Conservation (phyloP, 2,113 vertebrate genomes). For the Myiagra hebetior region DNA sequence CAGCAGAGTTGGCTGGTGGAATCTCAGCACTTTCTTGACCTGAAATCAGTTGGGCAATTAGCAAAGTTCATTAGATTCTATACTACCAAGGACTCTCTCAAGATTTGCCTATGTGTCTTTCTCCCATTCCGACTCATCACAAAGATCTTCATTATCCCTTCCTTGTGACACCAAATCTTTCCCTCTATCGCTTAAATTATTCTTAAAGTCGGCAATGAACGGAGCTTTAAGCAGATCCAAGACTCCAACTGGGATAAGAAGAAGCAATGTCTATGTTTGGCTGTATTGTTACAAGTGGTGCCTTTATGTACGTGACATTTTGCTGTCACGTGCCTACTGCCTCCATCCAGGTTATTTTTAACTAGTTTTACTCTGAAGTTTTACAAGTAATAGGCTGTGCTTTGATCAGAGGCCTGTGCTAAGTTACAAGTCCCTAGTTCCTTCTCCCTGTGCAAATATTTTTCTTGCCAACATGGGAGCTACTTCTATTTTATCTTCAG, state of each 20-base stretch:
- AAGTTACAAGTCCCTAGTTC: slow-evolving; percentile 8
- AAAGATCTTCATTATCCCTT: background rate
- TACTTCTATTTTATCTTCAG: background rate
- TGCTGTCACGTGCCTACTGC: background rate
- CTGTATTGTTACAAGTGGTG: background rate
- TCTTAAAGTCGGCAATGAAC: background rate
- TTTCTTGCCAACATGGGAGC: slow-evolving; percentile 24
- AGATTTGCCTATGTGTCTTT: background rate
- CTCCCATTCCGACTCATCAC: background rate
- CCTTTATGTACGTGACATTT: background rate
- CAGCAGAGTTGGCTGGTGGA: background rate
- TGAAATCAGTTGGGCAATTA: background rate
- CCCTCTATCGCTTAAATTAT: background rate
- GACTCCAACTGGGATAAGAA: background rate
- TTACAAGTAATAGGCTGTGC: slow-evolving; percentile 39
- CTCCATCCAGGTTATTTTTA: slow-evolving; percentile 53
- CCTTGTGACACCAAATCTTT: background rate
- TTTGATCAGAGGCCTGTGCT: slow-evolving; percentile 49
- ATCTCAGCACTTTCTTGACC: background rate
- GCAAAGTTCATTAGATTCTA: background rate
- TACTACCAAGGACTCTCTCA: background rate
- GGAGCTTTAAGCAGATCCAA: background rate
- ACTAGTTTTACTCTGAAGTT: slow-evolving; percentile 7
- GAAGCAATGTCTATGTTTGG: background rate
- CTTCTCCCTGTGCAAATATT: slow-evolving; percentile 34